These are phyloP conservation scores for Xiphophorus couchianus DNA, from an alignment of 2,113 vertebrate species.

Conservation along the genomic window DNA sequence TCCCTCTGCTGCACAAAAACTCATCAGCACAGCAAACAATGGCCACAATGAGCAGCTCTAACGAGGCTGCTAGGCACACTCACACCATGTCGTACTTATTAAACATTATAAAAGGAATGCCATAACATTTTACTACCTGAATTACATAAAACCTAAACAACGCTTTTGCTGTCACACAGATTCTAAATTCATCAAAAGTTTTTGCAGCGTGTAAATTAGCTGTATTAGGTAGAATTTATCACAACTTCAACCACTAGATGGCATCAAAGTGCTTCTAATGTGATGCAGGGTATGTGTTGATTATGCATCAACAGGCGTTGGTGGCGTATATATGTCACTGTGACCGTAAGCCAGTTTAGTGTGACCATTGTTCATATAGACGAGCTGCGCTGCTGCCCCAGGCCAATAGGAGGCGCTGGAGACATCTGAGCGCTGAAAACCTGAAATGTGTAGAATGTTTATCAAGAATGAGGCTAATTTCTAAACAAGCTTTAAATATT, in stretches of 20 bases:
- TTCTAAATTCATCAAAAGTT: not conserved
- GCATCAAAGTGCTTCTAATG: not conserved
- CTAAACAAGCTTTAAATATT: too few relatives aligned
- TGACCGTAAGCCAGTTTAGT: too few relatives aligned
- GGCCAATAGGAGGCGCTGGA: too few relatives aligned
- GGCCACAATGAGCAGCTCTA: conserved; percentile 29
- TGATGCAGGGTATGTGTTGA: not conserved
- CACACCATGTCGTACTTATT: conserved; percentile 44
- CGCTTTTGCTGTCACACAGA: not conserved
- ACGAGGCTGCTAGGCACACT: conserved; percentile 23
- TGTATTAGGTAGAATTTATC: not conserved
- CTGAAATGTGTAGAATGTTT: too few relatives aligned
- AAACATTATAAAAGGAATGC: conserved; percentile 54
- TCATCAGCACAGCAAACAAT: conserved; percentile 68
- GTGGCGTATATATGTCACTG: not conserved
- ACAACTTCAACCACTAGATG: not conserved
- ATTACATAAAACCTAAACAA: not conserved
- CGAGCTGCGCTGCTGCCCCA: too few relatives aligned
- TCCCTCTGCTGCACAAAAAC: conserved; percentile 56
- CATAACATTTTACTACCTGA: not conserved
- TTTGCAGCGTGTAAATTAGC: not conserved
- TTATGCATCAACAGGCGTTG: not conserved
- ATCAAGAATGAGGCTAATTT: too few relatives aligned
- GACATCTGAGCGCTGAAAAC: too few relatives aligned
- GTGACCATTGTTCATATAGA: too few relatives aligned